Percentiles rank a stretch among this genome's conserved stretches.
Evolutionary conservation across 1,140 invertebrate species (phyloP).

Genomic region (Meloidogyne exigua): DNA sequence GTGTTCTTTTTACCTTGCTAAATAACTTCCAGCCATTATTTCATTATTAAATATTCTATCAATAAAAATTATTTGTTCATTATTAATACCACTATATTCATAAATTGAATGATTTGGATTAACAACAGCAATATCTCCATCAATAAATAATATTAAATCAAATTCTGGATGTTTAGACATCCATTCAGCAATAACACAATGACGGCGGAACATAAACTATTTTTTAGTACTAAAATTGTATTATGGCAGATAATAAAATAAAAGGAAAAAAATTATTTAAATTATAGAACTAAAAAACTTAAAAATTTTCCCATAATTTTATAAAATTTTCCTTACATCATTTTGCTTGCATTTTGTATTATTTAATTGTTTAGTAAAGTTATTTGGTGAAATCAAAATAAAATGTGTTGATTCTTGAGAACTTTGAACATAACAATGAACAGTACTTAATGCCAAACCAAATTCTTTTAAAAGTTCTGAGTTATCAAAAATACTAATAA

Average conservation of each 20-base stretch:
- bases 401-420: constrained; percentile 3
- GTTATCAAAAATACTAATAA: background rate
- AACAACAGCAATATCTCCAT: constrained; percentile 49
- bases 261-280: no score
- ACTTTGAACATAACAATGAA: background rate
- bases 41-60: constrained; percentile 46
- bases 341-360: background rate
- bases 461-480: constrained; percentile 3
- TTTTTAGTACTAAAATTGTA: constrained; percentile 26
- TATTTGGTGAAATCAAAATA: constrained; percentile 4
- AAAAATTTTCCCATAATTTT: no score
- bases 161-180: constrained; percentile 22
- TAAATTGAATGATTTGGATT: constrained; percentile 49
- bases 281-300: no score
- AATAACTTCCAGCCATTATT: constrained; percentile 45
- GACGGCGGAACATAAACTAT: constrained; percentile 51
- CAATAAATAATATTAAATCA: constrained; percentile 50
- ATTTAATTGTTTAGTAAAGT: no score
- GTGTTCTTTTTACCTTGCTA: no score
- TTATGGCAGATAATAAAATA: no score
- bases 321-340: background rate
- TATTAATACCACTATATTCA: constrained; percentile 36
- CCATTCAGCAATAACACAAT: constrained; percentile 39
- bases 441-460: constrained; percentile 10
- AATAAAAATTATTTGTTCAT: constrained; percentile 36